These are phyloP conservation scores for Apodemia hepburni DNA, from an alignment of 2,888 invertebrate species.

Conservation along the genomic window DNA sequence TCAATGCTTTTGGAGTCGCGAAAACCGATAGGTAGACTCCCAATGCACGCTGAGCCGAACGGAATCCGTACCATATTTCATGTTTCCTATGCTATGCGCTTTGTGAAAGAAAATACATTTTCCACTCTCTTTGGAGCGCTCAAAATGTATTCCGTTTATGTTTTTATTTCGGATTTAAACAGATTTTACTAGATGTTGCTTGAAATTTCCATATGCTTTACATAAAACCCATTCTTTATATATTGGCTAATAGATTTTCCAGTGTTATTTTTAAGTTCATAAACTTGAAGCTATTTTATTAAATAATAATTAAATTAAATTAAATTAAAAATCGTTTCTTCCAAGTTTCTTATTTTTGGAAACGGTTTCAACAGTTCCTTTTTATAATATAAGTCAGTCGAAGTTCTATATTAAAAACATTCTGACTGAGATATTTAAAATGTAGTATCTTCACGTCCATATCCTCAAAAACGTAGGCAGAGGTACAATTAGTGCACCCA, in stretches of 20 bases:
- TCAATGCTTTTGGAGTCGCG: conserved; percentile 62
- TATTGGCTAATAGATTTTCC: not conserved
- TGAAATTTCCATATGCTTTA: not conserved
- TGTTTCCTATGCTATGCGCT: conserved; percentile 73
- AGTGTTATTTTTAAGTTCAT: not conserved
- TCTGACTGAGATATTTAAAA: too few species aligned
- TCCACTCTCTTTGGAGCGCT: conserved; percentile 70
- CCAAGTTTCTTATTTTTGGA: too few species aligned
- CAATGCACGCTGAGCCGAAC: conserved; percentile 67
- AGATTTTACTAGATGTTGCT: conserved; percentile 14
- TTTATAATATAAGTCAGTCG: too few species aligned
- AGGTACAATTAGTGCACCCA: too few species aligned
- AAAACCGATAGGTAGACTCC: conserved; percentile 66
- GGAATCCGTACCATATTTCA: conserved; percentile 75
- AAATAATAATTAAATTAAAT: too few species aligned
- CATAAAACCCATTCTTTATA: not conserved
- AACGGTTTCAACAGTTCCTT: too few species aligned
- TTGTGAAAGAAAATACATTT: conserved; percentile 78
- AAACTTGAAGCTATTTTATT: too few species aligned
- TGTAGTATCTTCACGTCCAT: too few species aligned
- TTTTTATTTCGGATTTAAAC: conserved; percentile 19
- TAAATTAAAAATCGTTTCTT: too few species aligned
- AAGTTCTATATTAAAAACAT: too few species aligned
- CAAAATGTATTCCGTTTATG: conserved; percentile 51
- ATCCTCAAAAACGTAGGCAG: too few species aligned